phyloP scores from a whole-genome alignment of 2,888 invertebrate genomes.

The Tenthredo mesomela region DNA sequence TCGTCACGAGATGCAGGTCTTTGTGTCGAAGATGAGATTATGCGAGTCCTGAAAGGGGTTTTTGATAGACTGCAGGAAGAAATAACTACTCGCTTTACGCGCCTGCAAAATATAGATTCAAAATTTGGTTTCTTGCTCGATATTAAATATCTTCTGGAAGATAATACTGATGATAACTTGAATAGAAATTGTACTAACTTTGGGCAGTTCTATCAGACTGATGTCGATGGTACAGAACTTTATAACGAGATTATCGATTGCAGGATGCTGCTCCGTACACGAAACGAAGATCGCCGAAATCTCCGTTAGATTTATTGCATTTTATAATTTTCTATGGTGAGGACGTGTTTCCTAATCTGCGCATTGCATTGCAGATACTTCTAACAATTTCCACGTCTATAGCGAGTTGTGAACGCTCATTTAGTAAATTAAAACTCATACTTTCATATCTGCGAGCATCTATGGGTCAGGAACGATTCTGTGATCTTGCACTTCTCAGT shows the following conservation, averaged over 20 bases:
- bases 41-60: conserved; percentile 53
- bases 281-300: conserved; percentile 1
- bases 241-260: conserved; percentile 48
- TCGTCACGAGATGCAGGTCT: conserved; percentile 54
- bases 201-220: conserved; percentile 54
- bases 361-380: conserved; percentile 55
- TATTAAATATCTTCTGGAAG: conserved; percentile 53
- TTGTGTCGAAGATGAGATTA: conserved; percentile 55
- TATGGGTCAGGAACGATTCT: conserved; percentile 51
- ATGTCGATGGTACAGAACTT: conserved; percentile 54
- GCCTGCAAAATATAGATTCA: conserved; percentile 52
- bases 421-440: conserved; percentile 54
- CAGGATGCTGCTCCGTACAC: conserved; percentile 50
- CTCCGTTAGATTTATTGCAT: not conserved
- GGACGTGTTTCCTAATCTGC: conserved; percentile 54
- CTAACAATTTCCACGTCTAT: conserved; percentile 56
- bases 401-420: conserved; percentile 52
- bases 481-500: conserved; percentile 48
- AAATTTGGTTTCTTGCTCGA: conserved; percentile 58
- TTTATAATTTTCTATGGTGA: not conserved
- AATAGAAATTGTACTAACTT: conserved; percentile 22
- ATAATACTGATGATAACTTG: conserved; percentile 5
- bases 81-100: conserved; percentile 54
- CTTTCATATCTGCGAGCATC: conserved; percentile 53
- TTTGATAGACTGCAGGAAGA: conserved; percentile 56